Evolutionary conservation across 2,888 invertebrate genomes (phyloP).

Genomic region (Spilarctia lutea): DNA sequence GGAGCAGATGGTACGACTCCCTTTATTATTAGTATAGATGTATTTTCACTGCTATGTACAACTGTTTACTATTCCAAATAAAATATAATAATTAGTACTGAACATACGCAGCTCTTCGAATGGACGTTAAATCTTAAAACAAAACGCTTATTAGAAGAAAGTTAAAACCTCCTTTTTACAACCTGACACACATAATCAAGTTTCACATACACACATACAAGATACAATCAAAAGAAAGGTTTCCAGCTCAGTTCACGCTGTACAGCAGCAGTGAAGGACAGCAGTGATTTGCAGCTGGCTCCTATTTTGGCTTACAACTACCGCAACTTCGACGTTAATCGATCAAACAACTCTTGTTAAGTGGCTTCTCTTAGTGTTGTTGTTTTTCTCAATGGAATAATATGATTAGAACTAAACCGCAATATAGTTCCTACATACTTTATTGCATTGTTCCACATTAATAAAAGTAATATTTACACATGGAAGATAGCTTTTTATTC

Average conservation of each 20-base stretch:
- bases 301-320: not conserved
- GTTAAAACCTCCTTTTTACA: too few relatives aligned
- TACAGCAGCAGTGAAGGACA: too few relatives aligned
- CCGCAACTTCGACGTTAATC: constrained; percentile 22
- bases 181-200: not conserved
- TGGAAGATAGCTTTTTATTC: too few relatives aligned
- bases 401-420: not conserved
- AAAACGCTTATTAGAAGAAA: too few relatives aligned
- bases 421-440: not conserved
- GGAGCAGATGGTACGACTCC: too few relatives aligned
- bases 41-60: too few relatives aligned
- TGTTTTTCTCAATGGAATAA: not conserved
- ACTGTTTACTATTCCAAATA: too few relatives aligned
- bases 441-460: not conserved
- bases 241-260: too few relatives aligned
- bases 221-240: too few relatives aligned
- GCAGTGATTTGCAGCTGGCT: too few relatives aligned
- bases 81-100: not conserved
- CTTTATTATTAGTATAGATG: too few relatives aligned
- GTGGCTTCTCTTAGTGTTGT: constrained; percentile 3
- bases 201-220: constrained; percentile 2
- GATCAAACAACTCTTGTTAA: not conserved
- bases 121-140: too few relatives aligned
- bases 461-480: not conserved
- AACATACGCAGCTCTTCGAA: not conserved